Evolutionary conservation across 2,113 vertebrate genomes (phyloP).

Genomic region (Cyanoramphus novaezelandiae): DNA sequence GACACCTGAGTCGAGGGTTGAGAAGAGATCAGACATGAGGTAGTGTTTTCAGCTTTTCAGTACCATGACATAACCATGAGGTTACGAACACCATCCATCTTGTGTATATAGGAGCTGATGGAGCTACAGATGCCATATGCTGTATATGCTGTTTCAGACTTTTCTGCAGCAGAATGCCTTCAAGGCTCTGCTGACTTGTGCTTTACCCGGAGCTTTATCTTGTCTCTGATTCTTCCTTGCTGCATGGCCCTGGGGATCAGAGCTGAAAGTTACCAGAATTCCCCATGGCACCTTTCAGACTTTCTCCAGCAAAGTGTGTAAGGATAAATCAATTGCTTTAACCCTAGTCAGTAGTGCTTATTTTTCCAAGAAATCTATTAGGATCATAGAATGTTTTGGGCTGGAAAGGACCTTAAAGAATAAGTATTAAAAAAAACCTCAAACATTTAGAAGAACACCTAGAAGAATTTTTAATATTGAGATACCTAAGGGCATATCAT

Average conservation of each 20-base stretch:
- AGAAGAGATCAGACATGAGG: neutral
- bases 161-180: too few species aligned
- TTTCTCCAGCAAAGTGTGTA: neutral
- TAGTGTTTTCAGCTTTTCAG: neutral
- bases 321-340: neutral
- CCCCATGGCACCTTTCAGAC: neutral
- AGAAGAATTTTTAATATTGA: neutral
- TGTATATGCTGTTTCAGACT: neutral
- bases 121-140: accelerated
- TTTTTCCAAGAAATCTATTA: neutral
- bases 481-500: neutral
- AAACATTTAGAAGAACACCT: neutral
- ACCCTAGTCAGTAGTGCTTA: accelerated
- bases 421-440: neutral
- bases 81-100: neutral
- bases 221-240: neutral
- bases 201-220: neutral
- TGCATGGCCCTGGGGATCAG: neutral
- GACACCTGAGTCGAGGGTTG: accelerated
- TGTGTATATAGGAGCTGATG: accelerated
- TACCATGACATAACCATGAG: too few species aligned
- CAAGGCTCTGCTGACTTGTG: neutral
- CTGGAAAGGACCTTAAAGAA: neutral
- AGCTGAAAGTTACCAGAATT: neutral
- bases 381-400: neutral